Conservation (phyloP, 2,113 vertebrate species). For the Saccopteryx leptura region DNA sequence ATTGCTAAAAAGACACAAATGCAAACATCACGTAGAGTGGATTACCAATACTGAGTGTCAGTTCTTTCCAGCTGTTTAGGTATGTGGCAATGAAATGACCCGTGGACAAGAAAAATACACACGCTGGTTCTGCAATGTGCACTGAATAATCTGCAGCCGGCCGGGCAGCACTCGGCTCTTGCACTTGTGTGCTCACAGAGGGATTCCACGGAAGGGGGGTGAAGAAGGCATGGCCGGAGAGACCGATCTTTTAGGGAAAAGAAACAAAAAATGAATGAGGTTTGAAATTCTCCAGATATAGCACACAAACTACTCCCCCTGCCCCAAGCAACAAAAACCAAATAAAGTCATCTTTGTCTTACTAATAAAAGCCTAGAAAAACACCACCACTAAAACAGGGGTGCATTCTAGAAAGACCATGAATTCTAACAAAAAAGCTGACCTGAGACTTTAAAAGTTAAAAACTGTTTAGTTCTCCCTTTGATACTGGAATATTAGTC, state of each 20-base stretch:
- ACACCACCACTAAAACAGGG: background rate
- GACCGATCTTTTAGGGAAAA: slow-evolving; percentile 10
- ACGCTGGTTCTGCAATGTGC: slow-evolving; percentile 89
- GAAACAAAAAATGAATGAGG: slow-evolving; percentile 67
- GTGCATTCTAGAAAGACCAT: background rate
- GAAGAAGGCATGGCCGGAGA: slow-evolving; percentile 64
- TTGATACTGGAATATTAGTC: background rate
- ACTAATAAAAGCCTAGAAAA: slow-evolving; percentile 72
- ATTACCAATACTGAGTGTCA: slow-evolving; percentile 89
- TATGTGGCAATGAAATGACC: slow-evolving; percentile 92
- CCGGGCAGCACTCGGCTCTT: slow-evolving; percentile 88
- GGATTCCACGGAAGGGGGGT: slow-evolving; percentile 60
- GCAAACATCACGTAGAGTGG: slow-evolving; percentile 83
- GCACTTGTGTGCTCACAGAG: slow-evolving; percentile 84
- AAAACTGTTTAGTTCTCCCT: background rate
- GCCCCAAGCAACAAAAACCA: slow-evolving; percentile 63
- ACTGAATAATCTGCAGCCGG: slow-evolving; percentile 91
- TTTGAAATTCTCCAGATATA: slow-evolving; percentile 79
- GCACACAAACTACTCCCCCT: slow-evolving; percentile 35
- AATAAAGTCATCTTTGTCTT: slow-evolving; percentile 86
- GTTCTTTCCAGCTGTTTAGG: slow-evolving; percentile 93
- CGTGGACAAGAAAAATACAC: slow-evolving; percentile 93
- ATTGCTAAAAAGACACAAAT: slow-evolving; percentile 76
- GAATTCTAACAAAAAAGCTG: background rate
- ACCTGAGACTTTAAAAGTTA: background rate